Percentiles rank a stretch among this genome's conserved stretches.
These are phyloP conservation scores for Protaetia brevitarsis DNA, from an alignment of 1,140 invertebrate genomes.

Conservation along the genomic window DNA sequence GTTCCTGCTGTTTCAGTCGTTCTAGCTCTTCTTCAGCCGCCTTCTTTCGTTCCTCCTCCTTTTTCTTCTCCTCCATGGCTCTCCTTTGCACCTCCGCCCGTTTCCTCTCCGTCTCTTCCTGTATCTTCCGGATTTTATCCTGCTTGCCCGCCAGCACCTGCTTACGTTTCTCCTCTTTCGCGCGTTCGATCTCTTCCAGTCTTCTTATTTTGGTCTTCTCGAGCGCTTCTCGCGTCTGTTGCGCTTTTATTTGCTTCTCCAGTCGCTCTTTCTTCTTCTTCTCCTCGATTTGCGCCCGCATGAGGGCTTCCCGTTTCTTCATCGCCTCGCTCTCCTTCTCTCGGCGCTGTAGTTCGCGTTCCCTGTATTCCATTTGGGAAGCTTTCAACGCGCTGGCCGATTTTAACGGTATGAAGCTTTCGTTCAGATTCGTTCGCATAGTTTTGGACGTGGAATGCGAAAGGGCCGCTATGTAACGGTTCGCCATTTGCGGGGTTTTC, in stretches of 20 bases:
- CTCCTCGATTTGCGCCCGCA: constrained; percentile 48
- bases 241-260: constrained; percentile 58
- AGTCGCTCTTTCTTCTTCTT: constrained; percentile 55
- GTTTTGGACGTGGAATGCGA: not conserved
- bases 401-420: not conserved
- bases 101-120: constrained; percentile 54
- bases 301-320: constrained; percentile 44
- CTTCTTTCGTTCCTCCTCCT: constrained; percentile 29
- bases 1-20: constrained; percentile 44
- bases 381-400: constrained; percentile 21
- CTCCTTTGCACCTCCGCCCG: constrained; percentile 37
- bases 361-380: constrained; percentile 18
- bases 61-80: constrained; percentile 47
- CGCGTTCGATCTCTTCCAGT: constrained; percentile 48
- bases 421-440: not conserved
- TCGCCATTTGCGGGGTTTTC: not conserved
- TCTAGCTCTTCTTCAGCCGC: constrained; percentile 50
- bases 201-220: constrained; percentile 52
- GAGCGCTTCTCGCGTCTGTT: constrained; percentile 55
- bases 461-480: not conserved
- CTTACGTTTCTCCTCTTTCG: constrained; percentile 55
- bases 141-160: constrained; percentile 52
- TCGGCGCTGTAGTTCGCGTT: constrained; percentile 11
- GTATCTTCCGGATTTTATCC: constrained; percentile 53
- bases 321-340: constrained; percentile 48